Evolutionary conservation across 2,888 invertebrate genomes (phyloP).

Genomic region (Leptogaster cylindrica): DNA sequence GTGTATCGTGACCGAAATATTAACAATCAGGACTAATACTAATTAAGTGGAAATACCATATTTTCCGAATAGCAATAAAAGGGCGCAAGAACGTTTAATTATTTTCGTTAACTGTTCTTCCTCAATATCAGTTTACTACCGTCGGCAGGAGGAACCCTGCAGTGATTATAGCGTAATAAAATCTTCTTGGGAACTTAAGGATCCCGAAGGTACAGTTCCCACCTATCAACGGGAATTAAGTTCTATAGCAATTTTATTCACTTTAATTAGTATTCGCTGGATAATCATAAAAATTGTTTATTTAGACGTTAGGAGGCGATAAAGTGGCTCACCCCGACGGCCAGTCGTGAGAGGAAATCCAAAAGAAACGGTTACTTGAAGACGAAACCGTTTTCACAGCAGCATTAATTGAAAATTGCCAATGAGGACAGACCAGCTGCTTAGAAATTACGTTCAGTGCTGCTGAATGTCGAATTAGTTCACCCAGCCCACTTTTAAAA

Average conservation of each 20-base stretch:
- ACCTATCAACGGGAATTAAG: not conserved
- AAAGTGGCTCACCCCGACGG: not conserved
- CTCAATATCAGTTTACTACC: not conserved
- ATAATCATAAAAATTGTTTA: conserved; percentile 33
- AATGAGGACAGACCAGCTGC: not conserved
- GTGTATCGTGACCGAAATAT: conserved; percentile 31
- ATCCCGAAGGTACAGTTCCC: not conserved
- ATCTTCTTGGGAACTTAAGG: conserved; percentile 5
- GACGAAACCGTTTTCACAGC: not conserved
- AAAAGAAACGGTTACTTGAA: not conserved
- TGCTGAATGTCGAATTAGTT: not conserved
- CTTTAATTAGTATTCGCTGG: conserved; percentile 31
- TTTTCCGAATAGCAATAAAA: conserved; percentile 19
- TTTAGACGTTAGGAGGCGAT: not conserved
- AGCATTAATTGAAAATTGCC: not conserved
- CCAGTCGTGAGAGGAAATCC: not conserved
- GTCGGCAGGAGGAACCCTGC: not conserved
- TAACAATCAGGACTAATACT: conserved; percentile 26
- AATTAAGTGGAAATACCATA: conserved; percentile 30
- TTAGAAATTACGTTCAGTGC: not conserved
- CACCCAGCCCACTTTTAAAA: conserved; percentile 9
- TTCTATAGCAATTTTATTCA: conserved; percentile 9
- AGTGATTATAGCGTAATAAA: conserved; percentile 29
- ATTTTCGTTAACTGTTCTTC: not conserved
- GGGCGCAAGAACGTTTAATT: not conserved